phyloP scores from a whole-genome alignment of 1,140 invertebrate genomes.

The Micrasema minimum region DNA sequence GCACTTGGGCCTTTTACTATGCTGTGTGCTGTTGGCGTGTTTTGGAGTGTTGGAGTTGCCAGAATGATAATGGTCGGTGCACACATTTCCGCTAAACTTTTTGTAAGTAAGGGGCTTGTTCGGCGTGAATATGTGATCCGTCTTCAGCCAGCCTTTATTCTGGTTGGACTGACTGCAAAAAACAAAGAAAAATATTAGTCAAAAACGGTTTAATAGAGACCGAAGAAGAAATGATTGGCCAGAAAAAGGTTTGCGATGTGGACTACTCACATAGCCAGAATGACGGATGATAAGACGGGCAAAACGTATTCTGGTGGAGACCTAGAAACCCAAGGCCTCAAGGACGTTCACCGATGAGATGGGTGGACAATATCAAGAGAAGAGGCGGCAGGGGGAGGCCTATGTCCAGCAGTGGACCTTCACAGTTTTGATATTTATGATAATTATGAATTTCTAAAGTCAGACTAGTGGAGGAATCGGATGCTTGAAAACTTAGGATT shows the following conservation, averaged over 20 bases:
- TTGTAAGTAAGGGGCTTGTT: slow-evolving; percentile 23
- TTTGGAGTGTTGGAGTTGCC: slow-evolving; percentile 2
- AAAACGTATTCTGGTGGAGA: too few relatives aligned
- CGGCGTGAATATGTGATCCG: slow-evolving; percentile 26
- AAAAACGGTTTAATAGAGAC: not conserved
- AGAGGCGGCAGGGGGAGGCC: too few relatives aligned
- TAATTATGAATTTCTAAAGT: too few relatives aligned
- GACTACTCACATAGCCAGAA: too few relatives aligned
- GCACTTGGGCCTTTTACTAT: slow-evolving; percentile 2
- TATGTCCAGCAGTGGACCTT: too few relatives aligned
- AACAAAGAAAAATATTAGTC: not conserved
- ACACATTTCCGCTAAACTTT: slow-evolving; percentile 3
- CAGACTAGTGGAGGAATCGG: too few relatives aligned
- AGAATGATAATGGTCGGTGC: not conserved
- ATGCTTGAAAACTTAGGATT: too few relatives aligned
- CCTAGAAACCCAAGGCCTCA: too few relatives aligned
- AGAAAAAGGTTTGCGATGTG: not conserved
- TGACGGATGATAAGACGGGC: too few relatives aligned
- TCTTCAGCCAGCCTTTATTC: slow-evolving; percentile 24
- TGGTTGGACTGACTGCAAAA: slow-evolving; percentile 4
- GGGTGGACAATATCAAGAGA: too few relatives aligned
- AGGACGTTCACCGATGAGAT: too few relatives aligned
- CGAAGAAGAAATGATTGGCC: not conserved
- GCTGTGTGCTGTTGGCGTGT: not conserved
- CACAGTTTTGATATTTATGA: too few relatives aligned